A percentile compares a stretch with the other conserved stretches of the same genome.
phyloP scores from a whole-genome alignment of 2,113 vertebrate species.

The Hystrix cristata region DNA sequence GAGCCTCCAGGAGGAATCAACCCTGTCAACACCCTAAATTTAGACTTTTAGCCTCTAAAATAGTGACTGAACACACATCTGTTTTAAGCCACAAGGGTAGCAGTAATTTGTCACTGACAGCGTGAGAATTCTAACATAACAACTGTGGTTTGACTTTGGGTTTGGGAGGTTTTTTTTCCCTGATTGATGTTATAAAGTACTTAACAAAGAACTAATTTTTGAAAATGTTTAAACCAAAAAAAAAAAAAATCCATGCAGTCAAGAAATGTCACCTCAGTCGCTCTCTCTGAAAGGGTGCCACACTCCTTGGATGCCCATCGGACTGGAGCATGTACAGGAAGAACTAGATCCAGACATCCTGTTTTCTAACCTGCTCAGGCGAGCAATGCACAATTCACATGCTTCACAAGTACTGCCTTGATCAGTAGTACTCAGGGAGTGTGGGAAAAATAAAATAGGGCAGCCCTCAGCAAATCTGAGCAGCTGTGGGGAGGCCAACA shows the following conservation, averaged over 20 bases:
- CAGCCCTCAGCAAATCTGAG: neutral
- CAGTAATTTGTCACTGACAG: neutral
- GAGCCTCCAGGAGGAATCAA: neutral
- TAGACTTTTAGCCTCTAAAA: neutral
- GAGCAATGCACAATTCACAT: neutral
- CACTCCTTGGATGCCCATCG: neutral
- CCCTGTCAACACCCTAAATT: neutral
- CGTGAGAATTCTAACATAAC: neutral
- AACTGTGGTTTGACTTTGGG: neutral
- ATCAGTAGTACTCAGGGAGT: neutral
- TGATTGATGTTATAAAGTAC: neutral
- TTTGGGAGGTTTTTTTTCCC: neutral
- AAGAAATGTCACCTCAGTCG: neutral
- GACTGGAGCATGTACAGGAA: neutral
- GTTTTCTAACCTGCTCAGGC: neutral
- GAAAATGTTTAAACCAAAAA: neutral
- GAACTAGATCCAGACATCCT: neutral
- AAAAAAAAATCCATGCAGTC: constrained; percentile 3
- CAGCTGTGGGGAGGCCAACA: constrained; percentile 10
- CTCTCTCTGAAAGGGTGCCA: neutral
- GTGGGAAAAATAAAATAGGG: neutral
- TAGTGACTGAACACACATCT: neutral
- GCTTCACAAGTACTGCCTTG: neutral
- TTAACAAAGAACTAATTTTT: constrained; percentile 30
- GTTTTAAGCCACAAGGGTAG: neutral